These are phyloP conservation scores for Zosterops hypoxanthus DNA, from an alignment of 2,113 vertebrate genomes.

Conservation along the genomic window DNA sequence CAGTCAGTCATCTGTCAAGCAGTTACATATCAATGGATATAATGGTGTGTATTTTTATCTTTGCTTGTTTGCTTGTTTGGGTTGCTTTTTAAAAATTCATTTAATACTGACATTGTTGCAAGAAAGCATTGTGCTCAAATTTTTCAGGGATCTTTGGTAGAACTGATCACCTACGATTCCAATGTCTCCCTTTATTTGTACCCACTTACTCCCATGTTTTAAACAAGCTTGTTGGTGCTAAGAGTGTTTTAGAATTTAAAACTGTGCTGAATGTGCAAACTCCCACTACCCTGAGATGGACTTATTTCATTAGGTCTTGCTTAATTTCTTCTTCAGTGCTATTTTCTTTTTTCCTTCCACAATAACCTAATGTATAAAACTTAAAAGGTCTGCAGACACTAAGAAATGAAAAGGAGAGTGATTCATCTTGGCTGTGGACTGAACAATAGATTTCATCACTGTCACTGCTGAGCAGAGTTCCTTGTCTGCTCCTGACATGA, in stretches of 20 bases:
- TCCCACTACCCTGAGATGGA: not conserved
- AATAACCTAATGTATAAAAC: not conserved
- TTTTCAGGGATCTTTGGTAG: not conserved
- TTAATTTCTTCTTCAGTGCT: conserved; percentile 16
- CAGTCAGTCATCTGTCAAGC: not conserved
- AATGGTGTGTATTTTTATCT: not conserved
- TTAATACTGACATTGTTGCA: not conserved
- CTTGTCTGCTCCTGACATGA: conserved; percentile 9
- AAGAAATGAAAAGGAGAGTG: conserved; percentile 2
- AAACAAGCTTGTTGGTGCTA: not conserved
- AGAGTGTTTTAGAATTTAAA: not conserved
- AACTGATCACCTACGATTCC: rapidly evolving
- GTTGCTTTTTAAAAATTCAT: not conserved
- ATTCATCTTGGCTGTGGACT: conserved; percentile 46
- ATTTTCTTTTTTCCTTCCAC: not conserved
- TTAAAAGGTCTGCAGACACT: conserved; percentile 1
- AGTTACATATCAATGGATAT: not conserved
- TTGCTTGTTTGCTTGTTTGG: not conserved
- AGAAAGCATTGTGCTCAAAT: not conserved
- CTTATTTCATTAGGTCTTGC: not conserved
- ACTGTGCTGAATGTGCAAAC: not conserved
- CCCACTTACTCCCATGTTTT: not conserved
- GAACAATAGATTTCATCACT: conserved; percentile 37
- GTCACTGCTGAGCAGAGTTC: conserved; percentile 42
- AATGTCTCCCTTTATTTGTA: not conserved